Percentiles rank a stretch among this genome's conserved stretches.
Conservation (phyloP, 2,888 invertebrate species). For the Priocnemis perturbator region DNA sequence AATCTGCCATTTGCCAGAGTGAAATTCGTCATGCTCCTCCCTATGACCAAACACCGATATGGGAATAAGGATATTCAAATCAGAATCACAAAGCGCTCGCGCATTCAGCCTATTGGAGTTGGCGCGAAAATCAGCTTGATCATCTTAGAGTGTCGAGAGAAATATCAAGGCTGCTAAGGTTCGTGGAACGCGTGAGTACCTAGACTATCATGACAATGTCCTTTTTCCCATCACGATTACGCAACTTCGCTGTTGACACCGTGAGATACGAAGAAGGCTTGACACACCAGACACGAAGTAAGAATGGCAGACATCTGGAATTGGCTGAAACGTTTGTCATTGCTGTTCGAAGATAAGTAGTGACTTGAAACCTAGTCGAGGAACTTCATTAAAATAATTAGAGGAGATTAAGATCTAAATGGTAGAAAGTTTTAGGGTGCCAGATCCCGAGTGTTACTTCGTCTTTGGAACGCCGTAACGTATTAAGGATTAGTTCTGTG, state of each 20-base stretch:
- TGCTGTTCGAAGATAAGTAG: neutral
- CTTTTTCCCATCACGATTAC: slow-evolving; percentile 41
- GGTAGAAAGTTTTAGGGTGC: too few species aligned
- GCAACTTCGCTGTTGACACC: slow-evolving; percentile 41
- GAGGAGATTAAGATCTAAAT: too few species aligned
- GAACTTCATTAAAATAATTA: too few species aligned
- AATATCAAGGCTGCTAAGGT: slow-evolving; percentile 54
- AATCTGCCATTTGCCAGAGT: slow-evolving; percentile 40
- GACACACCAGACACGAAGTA: slow-evolving; percentile 16
- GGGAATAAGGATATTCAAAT: slow-evolving; percentile 9
- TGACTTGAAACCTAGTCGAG: neutral
- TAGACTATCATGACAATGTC: slow-evolving; percentile 41
- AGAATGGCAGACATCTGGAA: slow-evolving; percentile 15
- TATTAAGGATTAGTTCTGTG: too few species aligned
- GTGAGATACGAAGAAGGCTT: slow-evolving; percentile 29
- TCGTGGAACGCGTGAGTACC: slow-evolving; percentile 29
- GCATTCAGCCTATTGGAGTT: slow-evolving; percentile 24
- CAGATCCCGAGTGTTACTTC: too few species aligned
- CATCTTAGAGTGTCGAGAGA: slow-evolving; percentile 46
- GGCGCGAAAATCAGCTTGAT: slow-evolving; percentile 53
- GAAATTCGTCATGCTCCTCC: slow-evolving; percentile 55
- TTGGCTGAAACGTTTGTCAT: slow-evolving; percentile 16
- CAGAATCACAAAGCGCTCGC: neutral
- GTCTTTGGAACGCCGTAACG: too few species aligned
- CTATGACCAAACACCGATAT: slow-evolving; percentile 26